These are phyloP conservation scores for Ectropis crepuscularia DNA, from an alignment of 2,888 invertebrate genomes.

Conservation along the genomic window DNA sequence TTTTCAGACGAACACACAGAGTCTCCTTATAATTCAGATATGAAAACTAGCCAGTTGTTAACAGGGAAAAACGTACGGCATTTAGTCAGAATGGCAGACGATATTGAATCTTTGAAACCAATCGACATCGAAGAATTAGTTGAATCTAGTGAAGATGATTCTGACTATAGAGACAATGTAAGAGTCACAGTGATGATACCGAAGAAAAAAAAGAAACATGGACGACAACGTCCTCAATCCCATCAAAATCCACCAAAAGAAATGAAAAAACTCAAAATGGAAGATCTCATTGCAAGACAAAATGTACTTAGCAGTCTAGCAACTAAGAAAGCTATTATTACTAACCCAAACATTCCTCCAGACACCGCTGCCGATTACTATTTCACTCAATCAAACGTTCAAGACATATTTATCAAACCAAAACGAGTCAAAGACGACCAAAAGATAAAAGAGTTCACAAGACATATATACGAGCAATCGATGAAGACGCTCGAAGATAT, in stretches of 20 bases:
- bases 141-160: background rate
- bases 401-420: conserved; percentile 26
- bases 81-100: background rate
- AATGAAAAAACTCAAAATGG: too few relatives aligned
- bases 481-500: conserved; percentile 53
- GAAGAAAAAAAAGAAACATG: conserved; percentile 6
- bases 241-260: too few relatives aligned
- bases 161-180: background rate
- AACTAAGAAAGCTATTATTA: background rate
- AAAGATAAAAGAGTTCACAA: conserved; percentile 51
- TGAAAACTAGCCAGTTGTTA: background rate
- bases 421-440: conserved; percentile 50
- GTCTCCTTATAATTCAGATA: background rate
- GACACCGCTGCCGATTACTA: background rate
- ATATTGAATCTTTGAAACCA: background rate
- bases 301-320: background rate
- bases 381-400: background rate
- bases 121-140: background rate
- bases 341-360: background rate
- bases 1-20: background rate
- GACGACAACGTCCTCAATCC: background rate
- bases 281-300: background rate
- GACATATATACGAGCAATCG: conserved; percentile 54
- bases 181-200: background rate
- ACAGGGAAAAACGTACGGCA: conserved; percentile 2